These are phyloP conservation scores for Potamarius usumacintae DNA, from an alignment of 2,113 vertebrate genomes.

Conservation along the genomic window DNA sequence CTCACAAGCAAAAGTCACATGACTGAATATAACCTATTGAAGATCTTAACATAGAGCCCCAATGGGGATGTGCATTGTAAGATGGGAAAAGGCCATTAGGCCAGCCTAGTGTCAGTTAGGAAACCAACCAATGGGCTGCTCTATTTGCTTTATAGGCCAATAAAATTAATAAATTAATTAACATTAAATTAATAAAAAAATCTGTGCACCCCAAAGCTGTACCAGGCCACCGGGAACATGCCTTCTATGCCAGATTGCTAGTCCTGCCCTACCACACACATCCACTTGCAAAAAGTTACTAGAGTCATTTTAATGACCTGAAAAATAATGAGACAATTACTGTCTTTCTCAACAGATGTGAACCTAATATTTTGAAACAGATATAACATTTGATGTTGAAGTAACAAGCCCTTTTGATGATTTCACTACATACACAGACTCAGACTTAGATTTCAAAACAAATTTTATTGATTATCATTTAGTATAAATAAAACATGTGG, in stretches of 20 bases:
- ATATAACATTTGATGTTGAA: constrained; percentile 51
- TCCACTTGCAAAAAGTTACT: neutral
- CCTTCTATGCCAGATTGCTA: neutral
- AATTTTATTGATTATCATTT: constrained; percentile 30
- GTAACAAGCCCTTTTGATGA: constrained; percentile 28
- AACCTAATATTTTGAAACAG: constrained; percentile 35
- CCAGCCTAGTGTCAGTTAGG: too few species aligned
- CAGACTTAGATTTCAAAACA: constrained; percentile 40
- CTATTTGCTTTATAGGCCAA: too few species aligned
- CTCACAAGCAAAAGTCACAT: too few species aligned
- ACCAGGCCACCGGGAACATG: neutral
- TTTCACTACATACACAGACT: constrained; percentile 9
- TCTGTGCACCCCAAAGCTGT: too few species aligned
- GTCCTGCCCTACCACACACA: neutral
- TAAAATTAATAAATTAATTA: too few species aligned
- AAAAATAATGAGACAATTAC: neutral
- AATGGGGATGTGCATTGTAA: too few species aligned
- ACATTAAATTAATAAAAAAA: too few species aligned
- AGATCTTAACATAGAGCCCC: too few species aligned
- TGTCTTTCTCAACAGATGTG: neutral
- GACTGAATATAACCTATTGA: too few species aligned
- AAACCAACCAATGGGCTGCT: too few species aligned
- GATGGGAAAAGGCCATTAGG: too few species aligned
- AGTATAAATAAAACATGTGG: constrained; percentile 30
- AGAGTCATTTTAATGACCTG: neutral